A percentile compares a stretch with the other conserved stretches of the same genome.
Evolutionary conservation across 2,888 invertebrate genomes (phyloP).

Genomic region (Drosophila macrothrix): DNA sequence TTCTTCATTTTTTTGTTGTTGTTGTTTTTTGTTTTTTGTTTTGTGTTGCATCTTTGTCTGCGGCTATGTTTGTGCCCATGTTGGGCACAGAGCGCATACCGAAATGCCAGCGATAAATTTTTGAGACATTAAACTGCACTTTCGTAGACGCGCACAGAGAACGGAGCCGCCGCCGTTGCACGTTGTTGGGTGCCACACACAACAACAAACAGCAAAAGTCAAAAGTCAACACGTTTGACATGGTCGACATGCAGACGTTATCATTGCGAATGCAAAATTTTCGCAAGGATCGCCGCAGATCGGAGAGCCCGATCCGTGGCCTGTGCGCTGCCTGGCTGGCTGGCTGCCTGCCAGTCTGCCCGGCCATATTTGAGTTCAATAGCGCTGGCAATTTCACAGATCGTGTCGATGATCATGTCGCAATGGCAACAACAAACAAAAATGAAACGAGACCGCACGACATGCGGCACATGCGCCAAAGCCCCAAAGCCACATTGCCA

Average conservation of each 20-base stretch:
- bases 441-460: slow-evolving; percentile 74
- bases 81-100: slow-evolving; percentile 73
- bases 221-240: slow-evolving; percentile 82
- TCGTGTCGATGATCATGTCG: slow-evolving; percentile 81
- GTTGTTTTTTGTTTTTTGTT: too few species aligned
- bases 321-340: slow-evolving; percentile 9
- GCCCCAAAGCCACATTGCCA: not conserved
- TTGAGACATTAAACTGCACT: slow-evolving; percentile 81
- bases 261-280: slow-evolving; percentile 71
- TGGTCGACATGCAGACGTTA: slow-evolving; percentile 80
- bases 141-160: slow-evolving; percentile 54
- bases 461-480: slow-evolving; percentile 69
- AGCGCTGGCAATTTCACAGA: slow-evolving; percentile 71
- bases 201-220: slow-evolving; percentile 61
- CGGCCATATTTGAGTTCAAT: slow-evolving; percentile 75
- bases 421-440: slow-evolving; percentile 66
- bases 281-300: slow-evolving; percentile 46
- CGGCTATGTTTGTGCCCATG: slow-evolving; percentile 58
- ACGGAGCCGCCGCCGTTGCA: slow-evolving; percentile 2
- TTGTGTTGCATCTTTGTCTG: slow-evolving; percentile 3
- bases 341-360: slow-evolving; percentile 22
- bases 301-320: slow-evolving; percentile 17
- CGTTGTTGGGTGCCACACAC: slow-evolving; percentile 33
- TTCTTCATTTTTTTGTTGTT: not conserved
- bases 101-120: slow-evolving; percentile 79